Evolutionary conservation across 2,797 vertebrate species (phyloP), one percentile per base, ranked within the genome.

Genomic region (Tiaroga cobitis): DNA sequence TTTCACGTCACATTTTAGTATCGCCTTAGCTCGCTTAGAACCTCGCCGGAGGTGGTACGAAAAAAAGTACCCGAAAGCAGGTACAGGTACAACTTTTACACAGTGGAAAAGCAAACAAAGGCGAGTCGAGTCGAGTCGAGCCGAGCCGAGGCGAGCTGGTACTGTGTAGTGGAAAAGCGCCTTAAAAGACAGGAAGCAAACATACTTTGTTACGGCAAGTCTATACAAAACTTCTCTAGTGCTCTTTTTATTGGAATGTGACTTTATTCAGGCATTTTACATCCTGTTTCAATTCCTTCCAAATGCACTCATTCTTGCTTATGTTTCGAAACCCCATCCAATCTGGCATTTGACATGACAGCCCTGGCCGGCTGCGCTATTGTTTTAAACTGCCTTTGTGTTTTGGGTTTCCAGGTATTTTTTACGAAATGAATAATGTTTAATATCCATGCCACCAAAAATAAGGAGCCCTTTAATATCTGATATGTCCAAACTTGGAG

Each of bases 371-470:
- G 61, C 65, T 51, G 32, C 19, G 19, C 21, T 65, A 59, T 80
- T 80, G 77, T 85, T 80, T 63, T 69, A 85, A 65, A 73, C 67
- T 34, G 37, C 56, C 59, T 83, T 29, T 78, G 72, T 86, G 81
- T 68, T 80, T 24, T 34, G 43, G 24, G 39, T 32, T 83, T 86
- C 54, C 76, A 73, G 63, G 75, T 73, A 90, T 91, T 91, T 37
- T 84, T 86, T 37, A 63, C 8, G 10, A 81, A 87, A 82, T 82
- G 70, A 61, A 79, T 61, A 43, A 63, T n/a, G 73, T 77, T 85
- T 72, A 90, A 86, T 63, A 26, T 72, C 73, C 87, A 91, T 86
- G 90, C 87, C 86, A 79, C 85, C 69, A 91, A 80, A 92, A 91
- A 84, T 79, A 85, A 86, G 75, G 68, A 26, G 51, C 13, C 68